Base-by-base conservation (phyloP, 2,797 vertebrate species). In the Miopithecus talapoin region DNA sequence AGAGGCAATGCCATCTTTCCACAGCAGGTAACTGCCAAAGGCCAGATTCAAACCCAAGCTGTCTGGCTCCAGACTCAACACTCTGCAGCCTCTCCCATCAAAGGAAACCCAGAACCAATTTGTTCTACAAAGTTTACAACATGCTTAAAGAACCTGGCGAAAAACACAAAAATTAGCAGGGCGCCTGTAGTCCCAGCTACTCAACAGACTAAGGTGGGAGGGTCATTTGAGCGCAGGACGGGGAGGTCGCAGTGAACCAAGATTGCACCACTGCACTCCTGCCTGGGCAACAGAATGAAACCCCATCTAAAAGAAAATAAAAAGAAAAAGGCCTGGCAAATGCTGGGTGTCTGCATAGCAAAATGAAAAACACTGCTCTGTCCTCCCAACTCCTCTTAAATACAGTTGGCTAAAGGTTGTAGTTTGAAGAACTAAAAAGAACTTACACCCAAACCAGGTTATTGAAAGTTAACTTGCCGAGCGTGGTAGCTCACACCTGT, bases 401-500 rank as follows among this genome's bases (percentile, higher is more conserved):
- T 33, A 74, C 28, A 75, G 53, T 1, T 90, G 50, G 64, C 70
- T 84, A 85, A 79, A 85, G 50, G 13, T 1, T 84, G 0, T 57
- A 61, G 68, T 90, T 81, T 2, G 53, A 91, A 95, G n/a, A 91
- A 91, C 59, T 55, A 84, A 85, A 91, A 26, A 94, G 21, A 86
- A 94, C 43, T 88, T 94, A 85, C 2, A 89, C 16, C 36, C 91
- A 97, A 96, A 89, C 46, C 61, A 92, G 36, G 55, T 74, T 85
- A 75, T 1, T 68, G 7, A 68, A n/a, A 68, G 30, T 68, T n/a
- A 68, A 68, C 33, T n/a, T n/a, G 61, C 16, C 30, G 4, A n/a
- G 61, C 33, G 8, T 33, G 4, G 61, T 68, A 33, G 33, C 16
- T 68, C 33, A 68, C 61, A 68, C 61, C 61, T 9, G 3, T n/a